Evolutionary conservation across 2,888 invertebrate genomes (phyloP), one percentile per base, ranked within the genome.

Genomic region (Mystacides longicornis): DNA sequence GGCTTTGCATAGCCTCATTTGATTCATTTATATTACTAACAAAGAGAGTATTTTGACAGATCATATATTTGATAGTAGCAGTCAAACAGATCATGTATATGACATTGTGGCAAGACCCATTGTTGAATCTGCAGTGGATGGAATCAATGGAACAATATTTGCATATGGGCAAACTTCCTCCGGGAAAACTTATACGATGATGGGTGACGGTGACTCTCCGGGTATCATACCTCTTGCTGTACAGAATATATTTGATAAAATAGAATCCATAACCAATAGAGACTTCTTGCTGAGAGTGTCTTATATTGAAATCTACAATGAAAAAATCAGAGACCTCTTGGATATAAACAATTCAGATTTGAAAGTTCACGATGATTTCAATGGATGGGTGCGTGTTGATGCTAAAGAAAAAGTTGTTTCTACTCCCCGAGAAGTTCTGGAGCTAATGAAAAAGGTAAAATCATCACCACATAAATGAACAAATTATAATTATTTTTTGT

Each of bases 81-180:
- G 76, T 18, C 75, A 74, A 46, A 89, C 86, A 42, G 66, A 69
- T 50, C 75, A 80, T 51, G 79, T 90, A 0, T 91, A 87, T 66
- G 69, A 84, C 60, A 77, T 75, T 54, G 74, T 88, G 61, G 87
- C 85, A 0, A 80, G 81, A 63, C 86, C 87, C 0, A 85, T 90
- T 59, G 83, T 90, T 2, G 78, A 84, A 59, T 80, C 86, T 0
- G 82, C 85, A 1, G 75, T 87, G 14, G 78, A 81, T 60, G 91
- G 91, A 2, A 83, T 89, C 64, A 90, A 91, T 68, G 92, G 90
- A 1, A 93, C 93, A 0, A 85, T 94, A 62, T 91, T 94, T 73
- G 92, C 93, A 0, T 94, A 94, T 68, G 93, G 93, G 5, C 93
- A 93, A 70, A 93, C 93, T 3, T 88, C 91, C 1, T 92, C 92